Base-by-base conservation (phyloP, 2,113 vertebrate genomes). In the Alethe castanea region DNA sequence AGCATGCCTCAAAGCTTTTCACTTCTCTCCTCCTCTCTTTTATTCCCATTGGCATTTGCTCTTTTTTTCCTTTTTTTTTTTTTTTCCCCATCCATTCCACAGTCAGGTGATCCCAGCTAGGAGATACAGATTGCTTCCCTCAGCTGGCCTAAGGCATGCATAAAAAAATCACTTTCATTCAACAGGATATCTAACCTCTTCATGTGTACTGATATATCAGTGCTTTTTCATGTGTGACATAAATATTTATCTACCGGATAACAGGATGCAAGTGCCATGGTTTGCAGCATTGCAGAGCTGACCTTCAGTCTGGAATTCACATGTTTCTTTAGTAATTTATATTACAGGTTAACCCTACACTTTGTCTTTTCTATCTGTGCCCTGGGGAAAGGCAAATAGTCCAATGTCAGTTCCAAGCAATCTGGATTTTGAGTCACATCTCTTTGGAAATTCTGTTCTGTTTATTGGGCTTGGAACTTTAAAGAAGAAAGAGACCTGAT, bases 231-330 rank as follows among this genome's bases (percentile, higher is more conserved):
- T 36, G 25, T 52, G 47, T 92, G 65, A 52, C 77, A 88, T 96
- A 93, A 95, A 95, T 95, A 94, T 93, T 95, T 93, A 93, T 88
- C 87, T 88, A 19, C 69, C 0, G 9, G 44, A 47, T 86, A 88
- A 88, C 47, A 92, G 71, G 73, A 66, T 59, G 38, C 72, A 81
- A 93, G 76, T 86, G 72, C 24, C 22, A 47, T 47, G 42, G 76
- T 88, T 88, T 92, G 53, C 80, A 91, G 13, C 61, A 56, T 17
- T 86, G 61, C 83, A 84, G 80, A 67, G 60, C 47, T 93, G 91
- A 96, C 86, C 91, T 91, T 91, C 80, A n/a, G 44, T 44, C 44
- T 78, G 86, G 80, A 94, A 88, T 92, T 94, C 60, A 64, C 3
- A 3, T 26, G 38, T 86, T 94, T 88, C 88, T 90, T 88, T 47